phyloP scores from a whole-genome alignment of 2,797 vertebrate species.

The Leptoclinus maculatus region DNA sequence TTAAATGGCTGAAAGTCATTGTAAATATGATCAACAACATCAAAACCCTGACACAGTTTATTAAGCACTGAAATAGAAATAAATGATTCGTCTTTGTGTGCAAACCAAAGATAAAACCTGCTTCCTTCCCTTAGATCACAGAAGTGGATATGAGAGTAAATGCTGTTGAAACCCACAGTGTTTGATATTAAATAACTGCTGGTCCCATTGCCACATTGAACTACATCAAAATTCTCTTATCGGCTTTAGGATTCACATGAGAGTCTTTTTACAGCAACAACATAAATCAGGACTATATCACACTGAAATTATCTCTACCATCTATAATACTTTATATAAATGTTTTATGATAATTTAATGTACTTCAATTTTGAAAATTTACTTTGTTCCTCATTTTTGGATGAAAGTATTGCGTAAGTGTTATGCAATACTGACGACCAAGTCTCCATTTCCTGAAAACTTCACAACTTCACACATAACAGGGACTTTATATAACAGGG shows the following conservation, averaged over 20 bases:
- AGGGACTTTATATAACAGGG: conserved; percentile 28
- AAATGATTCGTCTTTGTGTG: conserved; percentile 20
- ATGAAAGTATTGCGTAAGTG: conserved; percentile 20
- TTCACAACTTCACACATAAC: conserved; percentile 16
- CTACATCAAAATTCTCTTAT: not conserved
- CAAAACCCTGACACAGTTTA: conserved; percentile 1
- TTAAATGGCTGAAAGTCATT: not conserved
- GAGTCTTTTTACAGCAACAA: too few species aligned
- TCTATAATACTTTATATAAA: not conserved
- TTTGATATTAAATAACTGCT: not conserved
- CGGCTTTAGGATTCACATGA: not conserved
- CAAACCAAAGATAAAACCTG: conserved; percentile 5
- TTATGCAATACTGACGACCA: conserved; percentile 20
- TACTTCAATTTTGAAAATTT: not conserved
- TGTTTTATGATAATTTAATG: not conserved
- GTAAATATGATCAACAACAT: not conserved
- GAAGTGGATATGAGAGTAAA: not conserved
- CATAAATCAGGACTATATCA: too few species aligned
- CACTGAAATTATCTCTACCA: not conserved
- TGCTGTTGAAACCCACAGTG: not conserved
- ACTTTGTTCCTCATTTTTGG: conserved; percentile 23
- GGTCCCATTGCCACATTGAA: not conserved
- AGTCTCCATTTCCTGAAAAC: conserved; percentile 31
- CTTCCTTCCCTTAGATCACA: conserved; percentile 10
- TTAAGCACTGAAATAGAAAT: conserved; percentile 6